Base-by-base conservation (phyloP, 2,113 vertebrate species). In the Grantiella picta region DNA sequence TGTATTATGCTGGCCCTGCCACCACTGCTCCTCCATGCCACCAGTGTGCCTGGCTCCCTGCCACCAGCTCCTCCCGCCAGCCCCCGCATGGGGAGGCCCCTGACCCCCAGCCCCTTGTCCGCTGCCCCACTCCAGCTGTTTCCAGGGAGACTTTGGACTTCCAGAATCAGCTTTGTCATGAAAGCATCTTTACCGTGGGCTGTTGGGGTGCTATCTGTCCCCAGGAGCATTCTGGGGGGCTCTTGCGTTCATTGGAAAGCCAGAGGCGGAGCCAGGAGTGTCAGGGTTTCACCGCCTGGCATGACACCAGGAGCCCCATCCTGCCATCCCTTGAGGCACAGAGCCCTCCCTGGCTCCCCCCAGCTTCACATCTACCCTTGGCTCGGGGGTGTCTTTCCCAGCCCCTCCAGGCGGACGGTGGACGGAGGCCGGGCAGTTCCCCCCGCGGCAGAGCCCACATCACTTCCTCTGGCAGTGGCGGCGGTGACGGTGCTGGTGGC, bases 391-490 rank as follows among this genome's bases (percentile, higher is more conserved):
- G 38, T 8, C 27, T 35, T 14, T 52, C 53, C 38, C 4, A 0
- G 36, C 49, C 2, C 3, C 72, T 25, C 15, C 1, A 3, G 50
- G 44, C 44, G 3, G 83, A 6, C 4, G 3, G 73, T n/a, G 82
- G 85, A 82, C 0, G 70, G 92, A 9, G 78, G 88, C 82, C 6
- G n/a, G 80, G 72, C 93, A n/a, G 82, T 81, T 90, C 77, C 65
- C 77, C 49, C 89, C 11, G 38, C 68, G 6, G 81, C 53, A 6
- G 56, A 76, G 53, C 91, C 86, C 90, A 94, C 97, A 94, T 96
- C 96, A 97, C 90, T 98, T 98, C 97, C 97, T 97, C 94, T 73
- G 68, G 89, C 90, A 10, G 96, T 7, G 50, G 68, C 10, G 76
- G n/a, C 4, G 50, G 75, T n/a, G 44, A 47, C 7, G 54, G 47